Base-by-base conservation (phyloP, 2,888 invertebrate genomes). In the Eilema sororculum region DNA sequence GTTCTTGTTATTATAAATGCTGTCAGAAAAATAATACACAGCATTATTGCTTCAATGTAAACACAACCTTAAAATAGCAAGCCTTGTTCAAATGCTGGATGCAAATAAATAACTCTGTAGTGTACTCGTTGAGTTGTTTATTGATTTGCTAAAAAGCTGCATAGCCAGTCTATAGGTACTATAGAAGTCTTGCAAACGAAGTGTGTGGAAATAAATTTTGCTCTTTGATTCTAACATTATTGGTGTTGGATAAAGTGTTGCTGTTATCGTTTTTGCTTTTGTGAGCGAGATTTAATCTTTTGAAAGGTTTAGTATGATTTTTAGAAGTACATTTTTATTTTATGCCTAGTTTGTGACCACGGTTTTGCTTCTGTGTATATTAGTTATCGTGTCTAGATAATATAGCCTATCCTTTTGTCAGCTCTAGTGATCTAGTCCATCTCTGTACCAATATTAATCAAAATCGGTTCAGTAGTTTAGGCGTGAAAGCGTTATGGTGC, bases 101-200 rank as follows among this genome's bases (percentile, higher is more conserved):
- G 73, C 76, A 78, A 78, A 80, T 82, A 80, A 80, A 80, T 82
- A 80, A 82, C 80, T 72, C 72, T 56, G 62, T 71, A 68, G 65
- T 74, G 75, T 65, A 73, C 75, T 79, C 76, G 65, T 70, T 68
- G 75, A 82, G 78, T 81, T 80, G 80, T 81, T 81, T 81, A 81
- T 81, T 59, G 80, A 68, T 66, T 72, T 73, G 78, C 72, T 81
- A 82, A 81, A 82, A 81, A 78, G 80, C 76, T 78, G 76, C 75
- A 82, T 76, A 63, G 78, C 73, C 33, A 72, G 72, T 68, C 67
- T 57, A 71, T 71, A 70, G 28, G 28, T 28, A n/a, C 67, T 12
- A 37, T 13, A 41, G 41, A 41, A 77, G 69, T 70, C 73, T 72
- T 73, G 67, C 73, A 82, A 78, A 76, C 61, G 60, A 66, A 59